Percentiles rank a stretch among this genome's conserved stretches.
Evolutionary conservation across 2,888 invertebrate species (phyloP).

Genomic region (Idaea dimidiata): DNA sequence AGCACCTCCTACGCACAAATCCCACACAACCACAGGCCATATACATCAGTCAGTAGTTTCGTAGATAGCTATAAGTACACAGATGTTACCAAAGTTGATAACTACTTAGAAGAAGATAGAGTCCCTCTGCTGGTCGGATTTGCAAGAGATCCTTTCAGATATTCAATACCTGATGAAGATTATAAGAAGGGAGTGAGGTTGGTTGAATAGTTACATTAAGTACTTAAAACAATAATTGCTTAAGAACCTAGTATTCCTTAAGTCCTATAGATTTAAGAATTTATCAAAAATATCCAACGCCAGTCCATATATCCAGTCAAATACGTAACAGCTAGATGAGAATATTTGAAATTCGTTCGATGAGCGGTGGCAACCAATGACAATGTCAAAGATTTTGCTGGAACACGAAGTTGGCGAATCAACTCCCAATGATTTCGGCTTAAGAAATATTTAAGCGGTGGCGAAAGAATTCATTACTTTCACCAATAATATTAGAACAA

Average conservation of each 20-base stretch:
- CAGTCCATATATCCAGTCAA: no score
- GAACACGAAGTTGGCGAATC: no score
- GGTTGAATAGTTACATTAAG: conserved; percentile 8
- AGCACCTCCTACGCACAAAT: conserved; percentile 62
- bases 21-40: conserved; percentile 44
- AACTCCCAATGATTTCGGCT: no score
- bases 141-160: conserved; percentile 65
- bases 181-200: conserved; percentile 66
- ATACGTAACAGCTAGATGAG: no score
- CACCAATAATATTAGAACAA: no score
- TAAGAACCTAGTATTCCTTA: background rate
- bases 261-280: no score
- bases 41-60: conserved; percentile 32
- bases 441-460: no score
- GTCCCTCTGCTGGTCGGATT: conserved; percentile 59
- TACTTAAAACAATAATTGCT: background rate
- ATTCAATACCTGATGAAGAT: conserved; percentile 63
- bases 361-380: no score
- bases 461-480: no score
- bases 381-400: no score
- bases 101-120: conserved; percentile 29
- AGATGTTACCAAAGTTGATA: conserved; percentile 35
- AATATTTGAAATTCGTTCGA: no score
- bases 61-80: conserved; percentile 32
- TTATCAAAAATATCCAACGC: no score